Conservation (phyloP, 1,140 invertebrate species). For the Pemphigus obesinymphae region DNA sequence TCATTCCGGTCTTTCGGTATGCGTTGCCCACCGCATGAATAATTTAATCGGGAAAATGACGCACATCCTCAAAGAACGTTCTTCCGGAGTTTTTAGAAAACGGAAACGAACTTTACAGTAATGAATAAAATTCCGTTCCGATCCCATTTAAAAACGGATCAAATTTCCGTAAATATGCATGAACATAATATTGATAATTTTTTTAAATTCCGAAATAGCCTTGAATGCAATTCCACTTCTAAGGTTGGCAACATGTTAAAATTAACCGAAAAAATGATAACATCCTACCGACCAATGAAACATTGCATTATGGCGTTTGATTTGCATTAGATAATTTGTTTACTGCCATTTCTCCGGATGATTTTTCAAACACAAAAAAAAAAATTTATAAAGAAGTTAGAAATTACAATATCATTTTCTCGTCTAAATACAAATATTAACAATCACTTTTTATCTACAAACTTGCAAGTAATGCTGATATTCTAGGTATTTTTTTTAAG, state of each 20-base stretch:
- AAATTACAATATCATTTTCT: background rate
- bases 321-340: constrained; percentile 21
- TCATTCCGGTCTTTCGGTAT: background rate
- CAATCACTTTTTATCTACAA: background rate
- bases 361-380: background rate
- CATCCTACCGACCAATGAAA: background rate
- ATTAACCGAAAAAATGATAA: constrained; percentile 41
- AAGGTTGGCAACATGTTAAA: constrained; percentile 15
- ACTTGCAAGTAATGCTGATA: background rate
- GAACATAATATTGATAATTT: no score
- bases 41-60: no score
- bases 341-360: background rate
- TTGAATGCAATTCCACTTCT: background rate
- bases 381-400: background rate
- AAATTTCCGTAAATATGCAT: no score
- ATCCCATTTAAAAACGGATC: no score
- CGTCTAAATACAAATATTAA: background rate
- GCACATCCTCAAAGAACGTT: no score
- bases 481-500: background rate
- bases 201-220: background rate
- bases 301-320: constrained; percentile 30
- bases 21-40: no score
- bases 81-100: no score
- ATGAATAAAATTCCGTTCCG: no score
- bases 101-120: no score